Base-by-base conservation (phyloP, 2,888 invertebrate species). In the Cosmopolites sordidus region DNA sequence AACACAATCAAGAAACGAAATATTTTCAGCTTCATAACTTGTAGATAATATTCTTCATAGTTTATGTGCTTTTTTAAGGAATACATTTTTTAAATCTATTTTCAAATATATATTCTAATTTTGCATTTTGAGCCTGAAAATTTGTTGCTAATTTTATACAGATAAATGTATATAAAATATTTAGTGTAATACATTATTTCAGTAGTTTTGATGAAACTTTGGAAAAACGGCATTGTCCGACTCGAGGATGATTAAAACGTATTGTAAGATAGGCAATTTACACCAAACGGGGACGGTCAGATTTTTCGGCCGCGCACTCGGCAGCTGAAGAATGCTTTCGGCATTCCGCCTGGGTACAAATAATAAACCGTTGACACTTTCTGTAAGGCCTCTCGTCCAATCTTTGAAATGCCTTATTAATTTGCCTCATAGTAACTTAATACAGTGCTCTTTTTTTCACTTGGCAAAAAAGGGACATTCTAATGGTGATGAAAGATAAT, bases 311-410 rank as follows among this genome's bases (percentile, higher is more conserved):
- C 64, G 63, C 58, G 58, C 30, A 37, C 63, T 62, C 67, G 65
- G 66, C 63, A 66, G 68, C 63, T 52, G 50, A 60, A 64, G 71
- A 71, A 73, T 71, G 71, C 70, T 68, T 69, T 73, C 68, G 71
- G 68, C 68, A 71, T 70, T 70, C 71, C 69, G 66, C 66, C 61
- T 62, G 59, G 67, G 64, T 64, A 66, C 69, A 71, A 70, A 71
- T 71, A 70, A 69, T 70, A 68, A 69, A 68, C 67, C 64, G 64
- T 67, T 69, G 68, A 69, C 69, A 70, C 71, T 69, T 66, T 69
- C 65, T 66, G 66, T 69, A 69, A 66, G 64, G 63, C 60, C 65
- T 61, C 59, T 58, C 56, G 60, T 45, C 65, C 65, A 63, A 66
- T 66, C 66, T 65, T 43, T 43, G 17, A 43, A 49, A 49, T 49